These are phyloP conservation scores for Tetragnatha versicolor DNA, from an alignment of 1,140 invertebrate genomes.

Conservation along the genomic window DNA sequence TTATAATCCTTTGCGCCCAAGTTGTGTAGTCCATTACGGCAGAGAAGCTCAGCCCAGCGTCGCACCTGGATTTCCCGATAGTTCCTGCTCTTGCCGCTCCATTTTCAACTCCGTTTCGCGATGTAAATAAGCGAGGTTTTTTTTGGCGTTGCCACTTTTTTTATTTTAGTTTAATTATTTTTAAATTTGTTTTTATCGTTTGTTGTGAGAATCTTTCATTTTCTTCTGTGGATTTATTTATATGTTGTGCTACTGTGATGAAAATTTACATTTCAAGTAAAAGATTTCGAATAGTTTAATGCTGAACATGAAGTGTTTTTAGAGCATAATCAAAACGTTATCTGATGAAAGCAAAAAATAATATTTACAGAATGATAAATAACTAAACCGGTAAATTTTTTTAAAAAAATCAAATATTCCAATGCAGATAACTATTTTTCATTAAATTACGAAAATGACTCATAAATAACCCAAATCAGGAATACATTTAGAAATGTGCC, in stretches of 20 bases:
- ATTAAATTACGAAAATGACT: too few species aligned
- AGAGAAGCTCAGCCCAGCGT: conserved; percentile 2
- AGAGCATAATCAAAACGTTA: too few species aligned
- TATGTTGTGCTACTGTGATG: not conserved
- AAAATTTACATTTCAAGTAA: not conserved
- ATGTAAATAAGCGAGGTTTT: not conserved
- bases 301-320: too few species aligned
- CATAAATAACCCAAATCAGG: too few species aligned
- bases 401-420: too few species aligned
- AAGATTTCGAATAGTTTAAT: too few species aligned
- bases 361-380: too few species aligned
- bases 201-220: not conserved
- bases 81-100: conserved; percentile 33
- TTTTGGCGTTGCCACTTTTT: not conserved
- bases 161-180: not conserved
- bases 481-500: too few species aligned
- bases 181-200: not conserved
- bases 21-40: conserved; percentile 42
- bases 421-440: too few species aligned
- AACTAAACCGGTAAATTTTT: too few species aligned
- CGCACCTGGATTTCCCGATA: conserved; percentile 38
- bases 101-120: not conserved
- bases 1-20: conserved; percentile 55
- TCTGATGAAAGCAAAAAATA: too few species aligned
- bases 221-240: not conserved